phyloP scores from a whole-genome alignment of 1,140 invertebrate species.

The Tetramorium alpestre region DNA sequence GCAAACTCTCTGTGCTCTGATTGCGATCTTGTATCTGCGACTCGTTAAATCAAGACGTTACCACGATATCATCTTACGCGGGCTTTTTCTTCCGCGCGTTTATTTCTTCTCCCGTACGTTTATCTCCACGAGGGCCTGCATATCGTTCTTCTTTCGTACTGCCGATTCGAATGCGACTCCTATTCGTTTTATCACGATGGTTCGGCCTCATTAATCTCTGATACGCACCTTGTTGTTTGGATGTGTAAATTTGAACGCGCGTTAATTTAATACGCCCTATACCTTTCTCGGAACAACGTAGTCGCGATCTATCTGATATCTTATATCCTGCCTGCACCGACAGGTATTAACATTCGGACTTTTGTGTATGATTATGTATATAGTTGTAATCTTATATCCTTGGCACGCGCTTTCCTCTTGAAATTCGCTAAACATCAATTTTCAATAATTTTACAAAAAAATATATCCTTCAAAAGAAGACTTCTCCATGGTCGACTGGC shows the following conservation, averaged over 20 bases:
- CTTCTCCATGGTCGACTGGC: not conserved
- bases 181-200: conserved; percentile 57
- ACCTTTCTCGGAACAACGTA: conserved; percentile 52
- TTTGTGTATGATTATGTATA: not conserved
- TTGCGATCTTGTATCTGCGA: conserved; percentile 57
- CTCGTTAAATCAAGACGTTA: conserved; percentile 63
- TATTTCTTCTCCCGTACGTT: conserved; percentile 27
- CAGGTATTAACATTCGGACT: conserved; percentile 1
- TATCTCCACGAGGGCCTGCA: conserved; percentile 13
- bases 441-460: not conserved
- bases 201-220: conserved; percentile 44
- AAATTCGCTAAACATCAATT: not conserved
- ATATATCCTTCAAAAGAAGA: not conserved
- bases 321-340: not conserved
- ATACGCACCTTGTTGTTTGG: conserved; percentile 59
- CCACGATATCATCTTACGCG: conserved; percentile 58
- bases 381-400: not conserved
- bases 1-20: conserved; percentile 59
- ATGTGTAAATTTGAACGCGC: conserved; percentile 56
- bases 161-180: conserved; percentile 41
- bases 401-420: not conserved
- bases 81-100: conserved; percentile 41
- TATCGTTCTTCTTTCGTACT: not conserved
- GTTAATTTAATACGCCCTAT: conserved; percentile 54
- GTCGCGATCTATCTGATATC: conserved; percentile 51